Conservation (phyloP, 2,113 vertebrate species). For the Myotis brandtii region DNA sequence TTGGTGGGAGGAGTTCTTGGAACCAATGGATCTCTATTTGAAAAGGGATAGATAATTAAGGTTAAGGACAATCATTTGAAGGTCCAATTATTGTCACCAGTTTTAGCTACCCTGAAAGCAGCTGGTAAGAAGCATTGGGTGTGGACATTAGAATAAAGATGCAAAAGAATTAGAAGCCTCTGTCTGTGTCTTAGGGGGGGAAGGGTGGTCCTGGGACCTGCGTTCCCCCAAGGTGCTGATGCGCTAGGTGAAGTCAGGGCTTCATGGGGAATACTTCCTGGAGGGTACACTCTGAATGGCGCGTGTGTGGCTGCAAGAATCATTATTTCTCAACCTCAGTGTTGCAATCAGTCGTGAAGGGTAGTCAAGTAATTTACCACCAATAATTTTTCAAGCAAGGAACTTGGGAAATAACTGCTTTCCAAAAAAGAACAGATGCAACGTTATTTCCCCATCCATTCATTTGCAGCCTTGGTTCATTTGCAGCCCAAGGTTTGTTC, state of each 20-base stretch:
- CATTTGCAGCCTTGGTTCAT: neutral
- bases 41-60: neutral
- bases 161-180: slow-evolving; percentile 11
- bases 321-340: neutral
- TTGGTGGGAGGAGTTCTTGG: neutral
- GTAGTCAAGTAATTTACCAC: slow-evolving; percentile 45
- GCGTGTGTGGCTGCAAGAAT: slow-evolving; percentile 22
- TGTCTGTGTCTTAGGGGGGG: neutral
- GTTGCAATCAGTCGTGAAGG: slow-evolving; percentile 51
- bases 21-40: neutral
- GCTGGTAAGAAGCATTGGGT: neutral
- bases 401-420: slow-evolving; percentile 64
- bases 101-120: slow-evolving; percentile 30
- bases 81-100: slow-evolving; percentile 2
- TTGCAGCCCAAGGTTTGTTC: slow-evolving; percentile 3
- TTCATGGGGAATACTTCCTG: slow-evolving; percentile 61
- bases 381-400: slow-evolving; percentile 44
- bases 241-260: neutral
- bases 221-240: neutral
- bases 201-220: neutral
- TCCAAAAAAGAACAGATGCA: slow-evolving; percentile 27
- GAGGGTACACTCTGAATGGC: slow-evolving; percentile 16
- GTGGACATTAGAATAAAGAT: neutral
- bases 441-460: neutral
- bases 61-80: neutral